Base-by-base conservation (phyloP, 1,140 invertebrate genomes). In the Tachypleus tridentatus region DNA sequence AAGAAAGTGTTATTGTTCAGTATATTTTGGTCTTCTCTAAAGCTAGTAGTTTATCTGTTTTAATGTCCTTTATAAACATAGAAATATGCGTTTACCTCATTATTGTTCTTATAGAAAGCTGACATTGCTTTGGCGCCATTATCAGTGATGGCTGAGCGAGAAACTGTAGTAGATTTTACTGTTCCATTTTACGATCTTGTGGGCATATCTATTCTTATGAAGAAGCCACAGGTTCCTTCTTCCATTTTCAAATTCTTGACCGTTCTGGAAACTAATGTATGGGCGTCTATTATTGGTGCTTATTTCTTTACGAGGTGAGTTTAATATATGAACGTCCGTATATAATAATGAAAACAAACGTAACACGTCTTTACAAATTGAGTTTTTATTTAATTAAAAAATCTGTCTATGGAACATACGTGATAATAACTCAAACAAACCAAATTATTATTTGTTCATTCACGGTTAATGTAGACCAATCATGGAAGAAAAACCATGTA, bases 221-320 rank as follows among this genome's bases (percentile, higher is more conserved):
- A 86, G 71, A 83, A 89, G 71, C 84, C 87, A 1, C 85, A 86
- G 70, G 80, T 76, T 9, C 83, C 85, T 51, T 93, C 89, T 6
- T 94, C 91, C 0, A 80, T 98, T 4, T 97, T 97, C 77, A 97
- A 97, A 79, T 98, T 98, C 74, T 82, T 98, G 50, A 96, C 91
- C 3, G 95, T 98, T 5, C 78, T 98, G 64, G 94, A 98, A 75
- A 88, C 88, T 68, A 87, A 93, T 69, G 95, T 98, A 1, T 98
- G 95, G 95, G 80, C 92, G 6, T 96, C 92, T 72, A 97, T 98
- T 72, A 79, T 97, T 58, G 92, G 85, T 0, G 93, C 94, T 0
- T 98, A 97, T 75, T 88, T 95, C 73, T 91, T 94, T 74, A 96
- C 93, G 6, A 89, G 85, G 85, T 86, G 66, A 53, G 57, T n/a